Base-by-base conservation (phyloP, 1,140 invertebrate genomes). In the Aradophagus sp. region DNA sequence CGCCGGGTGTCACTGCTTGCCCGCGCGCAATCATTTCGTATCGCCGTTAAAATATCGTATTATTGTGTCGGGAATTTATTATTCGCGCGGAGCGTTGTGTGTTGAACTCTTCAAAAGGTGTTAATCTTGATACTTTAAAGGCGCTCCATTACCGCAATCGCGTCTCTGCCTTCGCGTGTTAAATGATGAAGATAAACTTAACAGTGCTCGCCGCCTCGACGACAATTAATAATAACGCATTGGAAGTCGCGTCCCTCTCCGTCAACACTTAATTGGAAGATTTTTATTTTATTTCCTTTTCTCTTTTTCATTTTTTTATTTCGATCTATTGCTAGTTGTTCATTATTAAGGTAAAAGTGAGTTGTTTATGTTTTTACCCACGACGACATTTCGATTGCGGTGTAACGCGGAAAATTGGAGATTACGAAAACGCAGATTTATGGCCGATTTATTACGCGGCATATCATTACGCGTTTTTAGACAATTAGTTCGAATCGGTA, bases 121-220 rank as follows among this genome's bases (percentile, higher is more conserved):
- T 58, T 58, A 58, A 58, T 58, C 53, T 58, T 58, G 53, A 58
- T 47, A 38, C 34, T 31, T 58, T 44, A 17, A 44, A 26, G 31
- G 31, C 20, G 45, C 41, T 15, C 41, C 53, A 47, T 58, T 58
- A 58, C 53, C 34, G 53, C 38, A 58, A 58, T 47, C 41, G 41
- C 41, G 32, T 45, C 41, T 38, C 38, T 45, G 38, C 31, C 13
- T 17, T 45, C 55, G 26, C 26, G 14, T 47, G 53, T 39, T 58
- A 47, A 58, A 58, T 58, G 41, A 34, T 13, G n/a, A 8, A 47
- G 55, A 58, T 58, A 47, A 47, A 39, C 34, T 47, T 38, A 58
- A 39, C 34, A 47, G 23, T 31, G 31, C 6, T 42, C 1, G 20
- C 14, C 13, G 11, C 7, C 13, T 11, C 2, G 19, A n/a, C 14